Evolutionary conservation across 2,888 invertebrate species (phyloP).

Genomic region (Sicus ferrugineus): DNA sequence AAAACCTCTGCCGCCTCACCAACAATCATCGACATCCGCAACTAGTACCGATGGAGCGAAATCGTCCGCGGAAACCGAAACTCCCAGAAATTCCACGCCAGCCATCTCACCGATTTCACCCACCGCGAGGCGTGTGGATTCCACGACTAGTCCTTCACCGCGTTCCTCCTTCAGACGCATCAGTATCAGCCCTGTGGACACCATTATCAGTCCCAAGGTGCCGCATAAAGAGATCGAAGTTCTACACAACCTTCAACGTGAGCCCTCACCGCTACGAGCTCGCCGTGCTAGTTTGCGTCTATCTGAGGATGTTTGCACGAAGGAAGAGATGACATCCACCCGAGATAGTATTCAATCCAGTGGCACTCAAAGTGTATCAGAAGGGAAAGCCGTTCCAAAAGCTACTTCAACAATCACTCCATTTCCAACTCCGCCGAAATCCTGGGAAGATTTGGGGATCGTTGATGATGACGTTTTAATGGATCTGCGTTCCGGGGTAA

Average conservation of each 20-base stretch:
- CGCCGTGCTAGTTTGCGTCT: conserved; percentile 42
- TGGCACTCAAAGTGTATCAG: not conserved
- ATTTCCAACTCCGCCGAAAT: conserved; percentile 50
- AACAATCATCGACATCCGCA: too few species aligned
- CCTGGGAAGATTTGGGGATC: conserved; percentile 72
- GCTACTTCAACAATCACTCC: conserved; percentile 41
- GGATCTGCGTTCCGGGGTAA: conserved; percentile 76
- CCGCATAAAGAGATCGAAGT: conserved; percentile 73
- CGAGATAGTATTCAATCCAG: not conserved
- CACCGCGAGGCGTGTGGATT: conserved; percentile 32
- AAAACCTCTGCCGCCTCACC: conserved; percentile 55
- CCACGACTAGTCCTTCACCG: conserved; percentile 45
- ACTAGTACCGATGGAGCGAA: conserved; percentile 35
- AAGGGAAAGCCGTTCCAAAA: too few species aligned
- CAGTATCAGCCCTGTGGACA: conserved; percentile 66
- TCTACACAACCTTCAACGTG: conserved; percentile 74
- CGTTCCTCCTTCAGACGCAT: conserved; percentile 54
- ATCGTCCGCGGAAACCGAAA: not conserved
- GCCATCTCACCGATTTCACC: conserved; percentile 37
- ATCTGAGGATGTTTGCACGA: conserved; percentile 21
- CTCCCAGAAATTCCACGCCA: not conserved
- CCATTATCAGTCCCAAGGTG: conserved; percentile 63
- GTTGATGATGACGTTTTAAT: conserved; percentile 70
- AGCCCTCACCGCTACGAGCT: conserved; percentile 70
- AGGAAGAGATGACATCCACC: not conserved